phyloP scores from a whole-genome alignment of 1,140 invertebrate genomes.

The Macrostomum lignano region DNA sequence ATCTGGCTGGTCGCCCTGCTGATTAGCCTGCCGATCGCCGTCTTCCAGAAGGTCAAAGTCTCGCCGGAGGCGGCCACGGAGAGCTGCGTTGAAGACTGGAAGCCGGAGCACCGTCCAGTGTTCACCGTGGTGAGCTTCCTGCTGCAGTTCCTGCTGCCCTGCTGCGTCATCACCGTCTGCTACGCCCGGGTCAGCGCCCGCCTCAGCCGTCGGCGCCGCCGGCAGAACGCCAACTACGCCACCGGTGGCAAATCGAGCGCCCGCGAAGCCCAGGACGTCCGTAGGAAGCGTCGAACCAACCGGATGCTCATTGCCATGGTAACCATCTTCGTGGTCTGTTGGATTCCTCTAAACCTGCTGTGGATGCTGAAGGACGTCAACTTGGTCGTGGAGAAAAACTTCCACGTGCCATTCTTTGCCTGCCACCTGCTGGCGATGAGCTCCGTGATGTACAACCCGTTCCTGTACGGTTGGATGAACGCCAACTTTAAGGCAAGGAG shows the following conservation, averaged over 20 bases:
- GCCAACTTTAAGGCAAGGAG: too few species aligned
- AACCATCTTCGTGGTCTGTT: slow-evolving; percentile 29
- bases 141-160: slow-evolving; percentile 31
- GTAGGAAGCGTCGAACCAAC: slow-evolving; percentile 23
- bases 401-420: too few species aligned
- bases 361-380: too few species aligned
- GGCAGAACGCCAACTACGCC: slow-evolving; percentile 14
- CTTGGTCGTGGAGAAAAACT: too few species aligned
- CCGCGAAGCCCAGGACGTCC: slow-evolving; percentile 12
- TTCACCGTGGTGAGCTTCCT: slow-evolving; percentile 27
- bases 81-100: slow-evolving; percentile 14
- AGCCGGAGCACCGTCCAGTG: slow-evolving; percentile 14
- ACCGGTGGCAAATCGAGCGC: slow-evolving; percentile 11
- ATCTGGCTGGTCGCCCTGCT: slow-evolving; percentile 30
- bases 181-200: slow-evolving; percentile 19
- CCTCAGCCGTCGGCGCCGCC: slow-evolving; percentile 15
- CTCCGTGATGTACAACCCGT: too few species aligned
- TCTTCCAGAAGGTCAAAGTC: slow-evolving; percentile 14
- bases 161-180: slow-evolving; percentile 25
- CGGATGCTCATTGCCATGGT: slow-evolving; percentile 28
- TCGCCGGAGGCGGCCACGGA: slow-evolving; percentile 16
- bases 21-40: slow-evolving; percentile 29
- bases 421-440: too few species aligned
- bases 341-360: slow-evolving; percentile 29
- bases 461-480: too few species aligned